phyloP scores from a whole-genome alignment of 1,140 invertebrate species.

The Drosophila simulans region DNA sequence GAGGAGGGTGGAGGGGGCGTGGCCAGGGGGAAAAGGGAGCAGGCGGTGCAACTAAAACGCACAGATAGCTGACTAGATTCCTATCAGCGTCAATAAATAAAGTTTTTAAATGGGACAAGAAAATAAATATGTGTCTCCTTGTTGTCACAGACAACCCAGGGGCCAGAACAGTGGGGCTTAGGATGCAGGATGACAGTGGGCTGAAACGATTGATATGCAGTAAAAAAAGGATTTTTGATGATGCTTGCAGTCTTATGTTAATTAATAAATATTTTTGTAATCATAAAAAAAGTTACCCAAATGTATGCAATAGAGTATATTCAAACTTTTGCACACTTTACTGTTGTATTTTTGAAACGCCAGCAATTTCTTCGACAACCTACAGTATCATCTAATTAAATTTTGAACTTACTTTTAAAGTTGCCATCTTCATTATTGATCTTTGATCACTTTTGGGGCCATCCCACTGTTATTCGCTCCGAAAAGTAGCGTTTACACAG shows the following conservation, averaged over 20 bases:
- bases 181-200: constrained; percentile 23
- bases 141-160: constrained; percentile 59
- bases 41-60: constrained; percentile 52
- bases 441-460: neutral
- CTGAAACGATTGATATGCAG: no score
- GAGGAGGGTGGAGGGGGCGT: neutral
- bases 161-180: constrained; percentile 3
- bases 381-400: no score
- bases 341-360: no score
- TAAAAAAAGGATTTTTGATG: no score
- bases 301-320: no score
- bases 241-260: no score
- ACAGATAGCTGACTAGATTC: constrained; percentile 79
- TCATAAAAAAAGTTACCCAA: no score
- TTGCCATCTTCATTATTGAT: neutral
- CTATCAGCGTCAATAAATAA: constrained; percentile 82
- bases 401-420: neutral
- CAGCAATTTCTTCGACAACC: no score
- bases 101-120: constrained; percentile 82
- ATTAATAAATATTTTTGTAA: no score
- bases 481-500: constrained; percentile 7
- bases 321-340: no score
- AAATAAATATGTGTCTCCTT: constrained; percentile 76
- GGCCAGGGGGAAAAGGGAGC: neutral
- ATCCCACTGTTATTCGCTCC: constrained; percentile 10